Conservation (phyloP, 2,797 vertebrate genomes). For the Bradypodion pumilum region DNA sequence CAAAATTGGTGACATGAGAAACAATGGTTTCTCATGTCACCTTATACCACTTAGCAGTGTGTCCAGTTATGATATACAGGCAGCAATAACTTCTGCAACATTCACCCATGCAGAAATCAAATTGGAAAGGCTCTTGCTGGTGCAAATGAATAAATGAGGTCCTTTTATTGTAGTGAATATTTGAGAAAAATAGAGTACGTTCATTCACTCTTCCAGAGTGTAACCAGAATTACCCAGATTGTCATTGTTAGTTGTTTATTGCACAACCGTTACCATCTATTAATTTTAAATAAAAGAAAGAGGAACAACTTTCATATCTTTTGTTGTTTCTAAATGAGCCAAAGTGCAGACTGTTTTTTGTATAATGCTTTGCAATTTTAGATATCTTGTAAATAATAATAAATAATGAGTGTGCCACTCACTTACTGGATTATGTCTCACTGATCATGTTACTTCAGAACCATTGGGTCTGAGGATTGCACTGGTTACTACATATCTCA, state of each 20-base stretch:
- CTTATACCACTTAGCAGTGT: slow-evolving; percentile 17
- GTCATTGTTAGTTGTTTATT: neutral
- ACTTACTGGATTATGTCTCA: neutral
- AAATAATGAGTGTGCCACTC: no score
- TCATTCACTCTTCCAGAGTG: accelerated
- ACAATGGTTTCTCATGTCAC: slow-evolving; percentile 15
- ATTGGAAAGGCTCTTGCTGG: neutral
- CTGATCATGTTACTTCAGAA: no score
- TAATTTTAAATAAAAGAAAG: neutral
- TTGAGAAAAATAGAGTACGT: neutral
- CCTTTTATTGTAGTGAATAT: neutral
- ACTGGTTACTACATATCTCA: neutral
- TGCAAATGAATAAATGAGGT: neutral
- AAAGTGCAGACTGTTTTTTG: neutral
- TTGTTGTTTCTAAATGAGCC: neutral
- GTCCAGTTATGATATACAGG: neutral
- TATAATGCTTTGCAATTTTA: neutral
- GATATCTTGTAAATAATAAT: neutral
- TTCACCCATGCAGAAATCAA: neutral
- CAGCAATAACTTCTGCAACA: slow-evolving; percentile 6
- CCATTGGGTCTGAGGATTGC: no score
- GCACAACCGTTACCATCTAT: neutral
- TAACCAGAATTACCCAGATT: neutral
- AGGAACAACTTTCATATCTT: neutral
- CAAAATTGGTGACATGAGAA: slow-evolving; percentile 31